Evolutionary conservation across 2,797 vertebrate genomes (phyloP), one percentile per base, ranked within the genome.

Genomic region (Clarias platycephalus): DNA sequence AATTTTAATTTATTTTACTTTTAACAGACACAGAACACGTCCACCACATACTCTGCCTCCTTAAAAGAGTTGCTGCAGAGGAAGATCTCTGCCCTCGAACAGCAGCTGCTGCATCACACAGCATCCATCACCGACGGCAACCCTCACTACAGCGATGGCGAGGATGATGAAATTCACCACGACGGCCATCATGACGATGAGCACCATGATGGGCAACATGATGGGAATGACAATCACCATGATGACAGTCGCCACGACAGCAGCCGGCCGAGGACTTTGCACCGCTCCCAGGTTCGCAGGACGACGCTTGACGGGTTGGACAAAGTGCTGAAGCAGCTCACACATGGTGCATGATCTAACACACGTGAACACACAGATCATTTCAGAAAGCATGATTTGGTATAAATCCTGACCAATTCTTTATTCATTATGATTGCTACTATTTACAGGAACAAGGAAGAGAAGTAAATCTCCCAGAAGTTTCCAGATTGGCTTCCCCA

Each of bases 401-500:
- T 15, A 58, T 8, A 53, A 74, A 53, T 74, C 15, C 44, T n/a
- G 18, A 28, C 67, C 12, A 6, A n/a, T 40, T 9, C 34, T 62
- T 0, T 60, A 44, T 44, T 78, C 13, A 0, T 31, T 58, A 57
- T 34, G 1, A 34, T 22, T 24, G 7, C 15, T 3, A 2, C n/a
- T 20, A 6, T 15, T 22, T 40, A 58, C 79, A 88, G 89, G 81
- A 49, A 72, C 49, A 1, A 92, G 90, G 84, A 94, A 92, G 84
- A 91, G 88, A 49, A 58, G 90, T 20, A 93, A 91, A 80, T 91
- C 88, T 74, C 91, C 91, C 0, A 94, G 94, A 26, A 91, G 88
- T 49, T 97, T 96, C 88, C 94, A 96, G 86, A 94, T 97, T 83
- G 93, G 94, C 74, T 97, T 97, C 86, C 96, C 96, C 13, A 95